Evolutionary conservation across 2,797 vertebrate species (phyloP).

Genomic region (Australoheros facetus): DNA sequence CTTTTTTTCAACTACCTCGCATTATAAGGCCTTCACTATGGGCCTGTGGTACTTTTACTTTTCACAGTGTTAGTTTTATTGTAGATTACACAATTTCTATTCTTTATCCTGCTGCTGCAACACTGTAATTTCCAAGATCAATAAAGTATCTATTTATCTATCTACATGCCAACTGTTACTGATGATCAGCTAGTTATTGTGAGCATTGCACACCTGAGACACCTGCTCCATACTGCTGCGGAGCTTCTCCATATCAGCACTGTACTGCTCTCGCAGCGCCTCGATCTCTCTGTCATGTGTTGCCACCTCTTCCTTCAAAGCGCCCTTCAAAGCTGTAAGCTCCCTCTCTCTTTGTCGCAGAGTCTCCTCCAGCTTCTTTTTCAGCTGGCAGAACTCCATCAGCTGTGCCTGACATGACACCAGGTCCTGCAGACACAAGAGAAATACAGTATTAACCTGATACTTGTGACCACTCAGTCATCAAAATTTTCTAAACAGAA

Average conservation of each 20-base stretch:
- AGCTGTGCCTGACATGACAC: conserved; percentile 83
- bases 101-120: no score
- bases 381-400: conserved; percentile 78
- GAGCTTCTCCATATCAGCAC: conserved; percentile 88
- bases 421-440: conserved; percentile 81
- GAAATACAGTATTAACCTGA: background rate
- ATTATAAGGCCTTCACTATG: no score
- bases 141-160: background rate
- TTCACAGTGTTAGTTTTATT: no score
- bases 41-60: no score
- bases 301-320: conserved; percentile 93
- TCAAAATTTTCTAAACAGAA: background rate
- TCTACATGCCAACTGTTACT: background rate
- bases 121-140: background rate
- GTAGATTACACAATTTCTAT: no score
- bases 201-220: conserved; percentile 82
- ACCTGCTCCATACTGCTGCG: conserved; percentile 89
- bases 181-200: background rate
- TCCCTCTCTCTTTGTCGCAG: conserved; percentile 89
- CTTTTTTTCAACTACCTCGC: no score
- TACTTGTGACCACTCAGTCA: background rate
- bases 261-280: conserved; percentile 86
- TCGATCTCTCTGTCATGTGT: conserved; percentile 90
- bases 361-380: conserved; percentile 87
- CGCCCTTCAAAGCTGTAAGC: conserved; percentile 91